Evolutionary conservation across 2,888 invertebrate species (phyloP), one percentile per base, ranked within the genome.

Genomic region (Scaptomyza caliginosa): DNA sequence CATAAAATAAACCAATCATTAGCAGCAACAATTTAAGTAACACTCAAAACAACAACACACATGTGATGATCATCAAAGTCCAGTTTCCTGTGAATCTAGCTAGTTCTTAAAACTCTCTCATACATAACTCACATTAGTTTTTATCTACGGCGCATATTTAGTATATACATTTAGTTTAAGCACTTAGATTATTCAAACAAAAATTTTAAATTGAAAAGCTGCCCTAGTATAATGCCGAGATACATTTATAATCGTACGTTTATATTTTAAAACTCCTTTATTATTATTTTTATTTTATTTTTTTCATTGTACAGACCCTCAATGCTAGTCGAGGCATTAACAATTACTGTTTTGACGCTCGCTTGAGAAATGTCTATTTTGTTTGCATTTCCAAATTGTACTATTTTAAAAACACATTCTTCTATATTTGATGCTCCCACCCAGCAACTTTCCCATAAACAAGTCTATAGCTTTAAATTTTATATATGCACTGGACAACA

Each of bases 1-100:
- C 36, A 11, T n/a, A 55, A 42, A 55, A 36, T 42, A 40, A 38
- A 50, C 11, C 23, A 66, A 48, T 26, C 16, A 62, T 42, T 17
- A 43, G 23, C 34, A 70, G 40, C 55, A 73, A 48, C 39, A 48
- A 56, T 57, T n/a, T n/a, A 66, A 51, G 24, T 24, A 39, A 63
- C 56, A 67, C 60, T 50, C 70, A 69, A n/a, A n/a, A 51, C 28
- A 45, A 45, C 28, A 56, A 80, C 80, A 83, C 81, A 74, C 77
- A 81, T 81, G 84, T 83, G 86, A 81, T 83, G 84, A 83, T 83
- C 84, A 83, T 83, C 83, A 83, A 77, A 85, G 86, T 83, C 83
- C 83, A 78, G 74, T 83, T 83, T 83, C 81, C 86, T 83, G 83
- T 83, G 83, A 83, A 83, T 83, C 83, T 86, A 83, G 67, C 77